Conservation (phyloP, 2,113 vertebrate species). For the Salvelinus alpinus region DNA sequence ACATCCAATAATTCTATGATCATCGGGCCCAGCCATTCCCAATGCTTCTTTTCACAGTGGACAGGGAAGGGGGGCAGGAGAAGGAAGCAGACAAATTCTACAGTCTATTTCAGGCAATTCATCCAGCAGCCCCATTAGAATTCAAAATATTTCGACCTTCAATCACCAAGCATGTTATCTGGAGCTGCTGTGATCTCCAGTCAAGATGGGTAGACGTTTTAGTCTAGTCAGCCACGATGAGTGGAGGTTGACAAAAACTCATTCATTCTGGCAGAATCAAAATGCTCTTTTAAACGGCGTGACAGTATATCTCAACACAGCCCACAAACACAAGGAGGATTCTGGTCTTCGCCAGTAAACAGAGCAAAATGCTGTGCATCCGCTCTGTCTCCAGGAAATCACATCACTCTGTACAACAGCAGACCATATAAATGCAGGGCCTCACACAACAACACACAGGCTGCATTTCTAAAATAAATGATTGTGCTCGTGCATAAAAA, state of each 20-base stretch:
- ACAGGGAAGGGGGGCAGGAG: slow-evolving; percentile 81
- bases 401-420: slow-evolving; percentile 55
- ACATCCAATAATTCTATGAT: slow-evolving; percentile 99
- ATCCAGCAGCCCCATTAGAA: slow-evolving; percentile 99
- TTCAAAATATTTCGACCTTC: slow-evolving; percentile 99
- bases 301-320: slow-evolving; percentile 93
- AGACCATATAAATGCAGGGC: slow-evolving; percentile 54
- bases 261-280: slow-evolving; percentile 96
- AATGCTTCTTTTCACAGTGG: slow-evolving; percentile 99
- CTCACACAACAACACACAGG: slow-evolving; percentile 24
- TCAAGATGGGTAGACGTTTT: slow-evolving; percentile 99
- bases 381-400: slow-evolving; percentile 45
- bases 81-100: slow-evolving; percentile 96
- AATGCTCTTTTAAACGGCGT: slow-evolving; percentile 99
- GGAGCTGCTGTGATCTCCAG: slow-evolving; percentile 98
- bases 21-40: slow-evolving; percentile 99
- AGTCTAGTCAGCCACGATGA: slow-evolving; percentile 99
- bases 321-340: slow-evolving; percentile 86
- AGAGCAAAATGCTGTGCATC: slow-evolving; percentile 80
- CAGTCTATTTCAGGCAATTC: slow-evolving; percentile 99
- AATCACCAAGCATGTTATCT: slow-evolving; percentile 99
- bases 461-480: slow-evolving; percentile 29
- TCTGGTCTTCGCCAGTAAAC: slow-evolving; percentile 66
- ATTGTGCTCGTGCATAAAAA: slow-evolving; percentile 14
- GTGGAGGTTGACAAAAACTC: slow-evolving; percentile 99